Evolutionary conservation across 2,113 vertebrate species (phyloP), one percentile per base, ranked within the genome.

Genomic region (Scophthalmus maximus): DNA sequence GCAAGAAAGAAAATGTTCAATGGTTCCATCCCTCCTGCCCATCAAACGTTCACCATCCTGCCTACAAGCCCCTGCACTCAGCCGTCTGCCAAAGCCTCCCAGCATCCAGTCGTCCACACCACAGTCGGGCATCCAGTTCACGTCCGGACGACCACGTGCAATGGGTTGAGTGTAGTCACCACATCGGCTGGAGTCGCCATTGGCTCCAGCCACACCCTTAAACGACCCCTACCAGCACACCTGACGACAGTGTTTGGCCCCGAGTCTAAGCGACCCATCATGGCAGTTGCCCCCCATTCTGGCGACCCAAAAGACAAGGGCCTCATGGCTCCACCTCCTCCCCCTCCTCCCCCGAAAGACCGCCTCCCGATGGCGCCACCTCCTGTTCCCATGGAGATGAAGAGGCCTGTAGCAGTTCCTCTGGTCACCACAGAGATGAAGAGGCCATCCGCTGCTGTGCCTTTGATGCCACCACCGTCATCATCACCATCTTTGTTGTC

Each of bases 1-100:
- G 97, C 98, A n/a, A 93, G 98, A 44, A 98, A 98, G 83, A 98
- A 98, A 91, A 98, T 99, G 97, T 99, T 99, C 53, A 97, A 98
- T 0, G 97, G 97, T 59, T 97, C 96, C 38, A 95, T 97, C 76
- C 96, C 96, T 76, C 90, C 96, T 0, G 91, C 94, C 9, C 95
- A 96, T 49, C 96, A 95, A 12, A 96, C 94, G 0, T 96, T 97
- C 90, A 94, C 95, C 0, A 89, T 94, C 78, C 80, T 95, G 64
- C 94, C 95, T 18, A 91, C 94, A 5, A 92, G 93, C 55, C 91
- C 93, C 22, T 3, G 94, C 73, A 84, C 91, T 14, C 74, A 94
- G 61, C 69, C 77, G 0, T 74, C 94, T 29, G 79, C 95, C 32
- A 95, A 95, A 88, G 86, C 93, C 78, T 86, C 94, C 0, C 95